Conservation (phyloP, 2,888 invertebrate genomes). For the Seladonia tumulorum region DNA sequence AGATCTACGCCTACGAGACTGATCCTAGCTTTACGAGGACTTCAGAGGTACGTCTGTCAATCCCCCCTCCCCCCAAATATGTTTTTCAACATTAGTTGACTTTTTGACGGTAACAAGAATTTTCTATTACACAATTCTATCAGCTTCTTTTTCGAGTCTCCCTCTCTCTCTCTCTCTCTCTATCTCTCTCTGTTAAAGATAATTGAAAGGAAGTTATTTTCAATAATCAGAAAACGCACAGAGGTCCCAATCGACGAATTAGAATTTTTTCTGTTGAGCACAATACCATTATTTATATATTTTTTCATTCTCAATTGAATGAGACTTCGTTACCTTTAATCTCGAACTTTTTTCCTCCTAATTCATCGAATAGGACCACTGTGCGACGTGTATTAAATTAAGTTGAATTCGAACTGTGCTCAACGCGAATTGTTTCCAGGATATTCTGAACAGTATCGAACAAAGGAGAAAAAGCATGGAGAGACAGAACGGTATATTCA, state of each 20-base stretch:
- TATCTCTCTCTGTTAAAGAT: not conserved
- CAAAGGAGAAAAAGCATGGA: slow-evolving; percentile 81
- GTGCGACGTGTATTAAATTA: not conserved
- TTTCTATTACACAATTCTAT: not conserved
- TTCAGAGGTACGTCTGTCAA: slow-evolving; percentile 76
- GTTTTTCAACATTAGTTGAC: too few species aligned
- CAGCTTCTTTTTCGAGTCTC: not conserved
- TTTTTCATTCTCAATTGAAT: too few species aligned
- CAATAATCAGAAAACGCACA: not conserved
- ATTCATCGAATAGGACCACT: too few species aligned
- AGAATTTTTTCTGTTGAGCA: too few species aligned
- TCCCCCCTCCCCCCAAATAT: too few species aligned
- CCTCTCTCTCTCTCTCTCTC: not conserved
- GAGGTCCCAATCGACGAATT: too few species aligned
- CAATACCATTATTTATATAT: too few species aligned
- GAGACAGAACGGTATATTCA: slow-evolving; percentile 77
- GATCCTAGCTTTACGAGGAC: slow-evolving; percentile 83
- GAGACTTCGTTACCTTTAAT: too few species aligned
- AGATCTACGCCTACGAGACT: slow-evolving; percentile 75
- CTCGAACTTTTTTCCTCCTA: too few species aligned
- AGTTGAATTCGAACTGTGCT: not conserved
- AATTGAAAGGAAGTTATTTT: not conserved
- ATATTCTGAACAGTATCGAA: slow-evolving; percentile 82
- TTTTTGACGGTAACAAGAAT: not conserved
- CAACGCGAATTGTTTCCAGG: slow-evolving; percentile 69